A percentile compares a stretch with the other conserved stretches of the same genome.
Evolutionary conservation across 2,888 invertebrate species (phyloP).

Genomic region (Cephonodes hylas): DNA sequence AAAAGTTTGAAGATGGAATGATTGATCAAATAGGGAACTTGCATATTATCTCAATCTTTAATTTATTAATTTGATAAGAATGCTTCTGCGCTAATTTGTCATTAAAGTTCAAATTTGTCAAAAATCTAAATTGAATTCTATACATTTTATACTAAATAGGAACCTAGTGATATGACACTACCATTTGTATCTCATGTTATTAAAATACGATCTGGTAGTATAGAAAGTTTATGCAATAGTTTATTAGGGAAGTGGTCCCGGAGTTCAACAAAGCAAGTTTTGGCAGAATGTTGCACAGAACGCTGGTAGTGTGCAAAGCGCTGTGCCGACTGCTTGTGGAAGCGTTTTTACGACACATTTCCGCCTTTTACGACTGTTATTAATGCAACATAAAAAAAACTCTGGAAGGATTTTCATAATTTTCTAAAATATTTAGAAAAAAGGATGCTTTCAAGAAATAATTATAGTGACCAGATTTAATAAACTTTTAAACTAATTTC

Average conservation of each 20-base stretch:
- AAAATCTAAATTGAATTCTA: no score
- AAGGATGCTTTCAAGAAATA: no score
- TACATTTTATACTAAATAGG: no score
- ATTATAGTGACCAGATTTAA: no score
- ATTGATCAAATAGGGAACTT: no score
- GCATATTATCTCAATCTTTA: no score
- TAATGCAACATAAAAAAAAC: not conserved
- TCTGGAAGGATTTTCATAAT: not conserved
- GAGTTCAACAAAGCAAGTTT: not conserved
- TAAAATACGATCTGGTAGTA: not conserved
- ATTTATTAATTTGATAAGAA: no score
- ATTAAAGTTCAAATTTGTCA: no score
- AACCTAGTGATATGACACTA: no score
- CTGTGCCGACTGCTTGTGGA: not conserved
- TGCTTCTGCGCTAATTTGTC: no score
- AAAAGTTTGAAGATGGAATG: no score
- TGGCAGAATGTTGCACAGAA: conserved; percentile 12
- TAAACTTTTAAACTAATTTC: no score
- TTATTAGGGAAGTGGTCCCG: not conserved
- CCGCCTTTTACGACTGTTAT: not conserved
- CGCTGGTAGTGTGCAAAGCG: not conserved
- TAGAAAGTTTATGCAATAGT: conserved; percentile 1
- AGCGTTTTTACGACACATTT: not conserved
- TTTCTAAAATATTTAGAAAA: conserved; percentile 18
- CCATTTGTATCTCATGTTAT: not conserved